Evolutionary conservation across 2,113 vertebrate species (phyloP).

Genomic region (Malaclemys terrapin): DNA sequence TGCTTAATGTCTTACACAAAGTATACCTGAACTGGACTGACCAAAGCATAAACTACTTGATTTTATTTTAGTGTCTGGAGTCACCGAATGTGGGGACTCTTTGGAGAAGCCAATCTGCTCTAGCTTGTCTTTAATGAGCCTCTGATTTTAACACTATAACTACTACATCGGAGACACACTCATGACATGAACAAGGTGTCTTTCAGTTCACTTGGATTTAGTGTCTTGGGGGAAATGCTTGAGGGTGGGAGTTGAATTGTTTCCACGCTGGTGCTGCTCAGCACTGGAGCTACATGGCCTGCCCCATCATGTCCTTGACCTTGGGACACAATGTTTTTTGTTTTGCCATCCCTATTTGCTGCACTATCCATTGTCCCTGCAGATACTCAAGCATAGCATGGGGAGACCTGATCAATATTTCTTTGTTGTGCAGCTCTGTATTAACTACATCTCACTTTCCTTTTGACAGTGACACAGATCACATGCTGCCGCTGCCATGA

Average conservation of each 20-base stretch:
- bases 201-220: slow-evolving; percentile 25
- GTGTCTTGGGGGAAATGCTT: background rate
- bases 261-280: background rate
- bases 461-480: slow-evolving; percentile 69
- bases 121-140: slow-evolving; percentile 4
- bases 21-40: background rate
- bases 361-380: background rate
- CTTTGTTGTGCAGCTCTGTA: slow-evolving; percentile 40
- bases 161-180: background rate
- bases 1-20: background rate
- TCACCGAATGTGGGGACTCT: background rate
- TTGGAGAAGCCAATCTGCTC: background rate
- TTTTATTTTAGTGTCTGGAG: background rate
- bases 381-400: background rate
- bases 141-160: background rate
- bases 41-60: background rate
- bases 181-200: background rate
- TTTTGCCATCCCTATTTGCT: background rate
- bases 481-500: slow-evolving; percentile 53
- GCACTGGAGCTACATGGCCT: background rate
- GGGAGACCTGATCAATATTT: slow-evolving; percentile 30
- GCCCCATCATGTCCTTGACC: background rate
- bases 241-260: background rate
- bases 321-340: slow-evolving; percentile 6
- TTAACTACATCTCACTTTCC: slow-evolving; percentile 68